Conservation (phyloP, 2,797 vertebrate genomes). For the Lindbergichthys nudifrons region DNA sequence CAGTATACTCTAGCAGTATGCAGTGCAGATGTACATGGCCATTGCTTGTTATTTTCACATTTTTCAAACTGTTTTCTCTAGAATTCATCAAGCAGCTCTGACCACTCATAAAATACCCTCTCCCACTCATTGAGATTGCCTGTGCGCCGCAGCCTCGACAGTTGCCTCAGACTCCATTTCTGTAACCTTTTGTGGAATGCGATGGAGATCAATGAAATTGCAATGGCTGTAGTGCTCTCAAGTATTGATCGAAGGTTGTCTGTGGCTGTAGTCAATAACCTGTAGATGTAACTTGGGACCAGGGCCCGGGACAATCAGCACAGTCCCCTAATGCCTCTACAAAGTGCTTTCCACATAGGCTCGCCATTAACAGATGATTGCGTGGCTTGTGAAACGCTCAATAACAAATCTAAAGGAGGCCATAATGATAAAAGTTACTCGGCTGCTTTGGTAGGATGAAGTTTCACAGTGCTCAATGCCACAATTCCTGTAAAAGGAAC, state of each 20-base stretch:
- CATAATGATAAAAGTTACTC: slow-evolving; percentile 58
- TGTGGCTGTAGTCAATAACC: slow-evolving; percentile 79
- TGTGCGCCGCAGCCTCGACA: slow-evolving; percentile 17
- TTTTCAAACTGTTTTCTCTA: too few species aligned
- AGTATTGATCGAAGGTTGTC: slow-evolving; percentile 76
- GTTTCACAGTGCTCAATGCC: slow-evolving; percentile 27
- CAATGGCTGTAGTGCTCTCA: slow-evolving; percentile 60
- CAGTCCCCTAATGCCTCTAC: slow-evolving; percentile 56
- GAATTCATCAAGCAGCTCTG: slow-evolving; percentile 38
- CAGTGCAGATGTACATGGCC: slow-evolving; percentile 9
- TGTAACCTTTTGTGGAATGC: slow-evolving; percentile 78
- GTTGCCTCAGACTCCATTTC: slow-evolving; percentile 57
- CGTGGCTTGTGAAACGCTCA: slow-evolving; percentile 59
- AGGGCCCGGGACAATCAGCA: slow-evolving; percentile 58
- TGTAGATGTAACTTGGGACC: slow-evolving; percentile 71
- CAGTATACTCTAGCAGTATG: neutral
- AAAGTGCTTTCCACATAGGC: slow-evolving; percentile 51
- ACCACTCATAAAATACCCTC: slow-evolving; percentile 24
- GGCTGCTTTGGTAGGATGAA: slow-evolving; percentile 18
- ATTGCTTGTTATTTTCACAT: slow-evolving; percentile 30
- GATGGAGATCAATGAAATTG: slow-evolving; percentile 78
- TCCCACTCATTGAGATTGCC: slow-evolving; percentile 49
- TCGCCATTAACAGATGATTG: slow-evolving; percentile 74
- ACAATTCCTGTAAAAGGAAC: slow-evolving; percentile 8
- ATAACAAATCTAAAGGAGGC: slow-evolving; percentile 65